Evolutionary conservation across 53 echinoderm and acorn worm genomes (phyloP), one percentile per base, ranked within the genome.

Genomic region (Pentamera pediparva): DNA sequence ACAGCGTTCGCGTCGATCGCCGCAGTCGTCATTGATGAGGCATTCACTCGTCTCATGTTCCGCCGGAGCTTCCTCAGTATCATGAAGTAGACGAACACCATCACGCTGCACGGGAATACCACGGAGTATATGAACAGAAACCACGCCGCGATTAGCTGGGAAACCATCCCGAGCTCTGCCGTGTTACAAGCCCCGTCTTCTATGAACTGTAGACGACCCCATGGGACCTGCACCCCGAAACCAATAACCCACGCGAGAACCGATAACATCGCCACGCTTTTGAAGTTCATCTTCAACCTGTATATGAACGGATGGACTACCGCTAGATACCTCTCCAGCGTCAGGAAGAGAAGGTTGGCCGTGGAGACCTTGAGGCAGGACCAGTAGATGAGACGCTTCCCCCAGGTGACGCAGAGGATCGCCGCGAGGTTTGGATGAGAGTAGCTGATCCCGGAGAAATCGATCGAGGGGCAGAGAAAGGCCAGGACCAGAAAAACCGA

Each of bases 91-190:
- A 75, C 39, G 20, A 82, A 75, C 4, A 60, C 36, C 86, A 89
- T 89, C 43, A 82, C 12, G 7, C 18, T 13, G 35, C 84, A 39
- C 6, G 83, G 86, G 45, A 86, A 29, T 35, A 86, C 45, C 54
- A 82, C 59, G 36, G 76, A 50, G 61, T 64, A 58, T 20, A 86
- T 38, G 58, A 89, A 82, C 27, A 89, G 47, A 25, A 83, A 27
- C 19, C 62, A 50, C 15, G 85, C 89, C 5, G 35, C 28, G 58
- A 57, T 31, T 4, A 26, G 11, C 9, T 6, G 28, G 11, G 29
- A 57, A 1, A 25, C 13, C 12, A 31, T 32, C 22, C 55, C 28
- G 22, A 24, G 22, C 28, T 55, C 55, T 4, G 29, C 26, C 13
- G 28, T 29, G 13, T 27, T 33, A 55, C 88, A 88, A 32, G 39